Percentiles rank a stretch among this genome's conserved stretches.
Evolutionary conservation across 2,113 vertebrate genomes (phyloP).

Genomic region (Miniopterus natalensis): DNA sequence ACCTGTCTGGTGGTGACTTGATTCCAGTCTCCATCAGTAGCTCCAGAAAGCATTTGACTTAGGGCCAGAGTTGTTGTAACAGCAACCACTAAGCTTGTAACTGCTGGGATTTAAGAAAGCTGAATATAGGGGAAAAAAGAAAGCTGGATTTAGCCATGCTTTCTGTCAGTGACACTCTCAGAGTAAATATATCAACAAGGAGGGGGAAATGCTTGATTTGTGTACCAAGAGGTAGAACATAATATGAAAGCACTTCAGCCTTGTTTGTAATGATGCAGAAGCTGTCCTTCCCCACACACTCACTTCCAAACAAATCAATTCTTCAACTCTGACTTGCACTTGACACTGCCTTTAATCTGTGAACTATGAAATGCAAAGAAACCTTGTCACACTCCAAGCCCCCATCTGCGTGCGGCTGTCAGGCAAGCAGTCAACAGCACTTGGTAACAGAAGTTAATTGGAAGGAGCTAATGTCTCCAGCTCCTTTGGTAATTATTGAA

Average conservation of each 20-base stretch:
- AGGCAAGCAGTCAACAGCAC: constrained; percentile 51
- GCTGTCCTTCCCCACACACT: not conserved
- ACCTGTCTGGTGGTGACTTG: not conserved
- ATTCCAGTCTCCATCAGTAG: not conserved
- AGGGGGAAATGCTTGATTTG: constrained; percentile 26
- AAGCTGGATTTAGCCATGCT: not conserved
- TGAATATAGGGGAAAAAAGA: not conserved
- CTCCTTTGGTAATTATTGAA: constrained; percentile 61
- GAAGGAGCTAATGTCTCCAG: constrained; percentile 41
- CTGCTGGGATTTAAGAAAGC: not conserved
- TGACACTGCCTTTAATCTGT: constrained; percentile 75
- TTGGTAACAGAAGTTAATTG: constrained; percentile 72
- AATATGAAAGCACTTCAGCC: not conserved
- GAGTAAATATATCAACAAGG: not conserved
- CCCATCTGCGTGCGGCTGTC: constrained; percentile 12
- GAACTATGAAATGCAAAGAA: constrained; percentile 66
- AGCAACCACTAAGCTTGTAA: not conserved
- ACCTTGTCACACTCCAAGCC: not conserved
- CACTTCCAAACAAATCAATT: constrained; percentile 65
- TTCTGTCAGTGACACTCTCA: not conserved
- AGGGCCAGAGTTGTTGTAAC: not conserved
- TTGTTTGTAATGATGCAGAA: constrained; percentile 62
- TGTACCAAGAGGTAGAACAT: constrained; percentile 32
- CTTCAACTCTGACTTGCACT: constrained; percentile 53
- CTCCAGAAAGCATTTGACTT: not conserved